Evolutionary conservation across 1,140 invertebrate species (phyloP), one percentile per base, ranked within the genome.

Genomic region (Venustaconcha ellipsiformis): DNA sequence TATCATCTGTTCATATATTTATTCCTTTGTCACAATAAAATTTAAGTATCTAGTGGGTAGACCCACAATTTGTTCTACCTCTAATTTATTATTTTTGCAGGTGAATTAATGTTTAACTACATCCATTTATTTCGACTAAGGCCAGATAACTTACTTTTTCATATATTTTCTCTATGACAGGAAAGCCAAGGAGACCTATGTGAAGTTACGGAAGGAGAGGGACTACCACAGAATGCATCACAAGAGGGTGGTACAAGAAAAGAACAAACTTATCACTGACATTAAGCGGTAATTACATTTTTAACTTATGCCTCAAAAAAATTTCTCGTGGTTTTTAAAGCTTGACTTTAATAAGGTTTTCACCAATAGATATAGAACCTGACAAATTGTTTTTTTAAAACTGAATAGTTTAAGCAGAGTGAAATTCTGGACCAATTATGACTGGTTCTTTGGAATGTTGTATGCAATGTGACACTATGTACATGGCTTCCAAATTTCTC

Each of bases 211-310:
- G 63, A 90, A 90, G 73, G 89, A 91, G 70, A 78, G 90, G 67
- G 90, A 91, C 71, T 90, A 88, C 74, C 90, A 91, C 72, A 83
- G 88, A 48, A 89, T 90, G 88, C 88, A 90, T 79, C 90, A 91
- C 74, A 88, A 88, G 74, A 80, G 90, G 26, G 86, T 91, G 60
- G 88, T 89, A 8, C 89, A 90, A 79, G 90, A 91, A 80, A 91
- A 90, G 75, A 89, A 90, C 67, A 86, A 86, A 68, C 82, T 91
- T 1, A 87, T 90, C 20, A 88, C 84, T 72, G 88, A 89, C 64
- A 83, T 90, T 58, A 89, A 89, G 78, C 85, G 87, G 85, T 88
- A 81, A 75, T 48, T 70, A 4, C n/a, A 59, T 55, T 68, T 18
- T 70, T 48, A n/a, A 60, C 20, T 73, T 64, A 1, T 74, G 6